Evolutionary conservation across 2,888 invertebrate species (phyloP).

Genomic region (Hydrotaea cyrtoneurina): DNA sequence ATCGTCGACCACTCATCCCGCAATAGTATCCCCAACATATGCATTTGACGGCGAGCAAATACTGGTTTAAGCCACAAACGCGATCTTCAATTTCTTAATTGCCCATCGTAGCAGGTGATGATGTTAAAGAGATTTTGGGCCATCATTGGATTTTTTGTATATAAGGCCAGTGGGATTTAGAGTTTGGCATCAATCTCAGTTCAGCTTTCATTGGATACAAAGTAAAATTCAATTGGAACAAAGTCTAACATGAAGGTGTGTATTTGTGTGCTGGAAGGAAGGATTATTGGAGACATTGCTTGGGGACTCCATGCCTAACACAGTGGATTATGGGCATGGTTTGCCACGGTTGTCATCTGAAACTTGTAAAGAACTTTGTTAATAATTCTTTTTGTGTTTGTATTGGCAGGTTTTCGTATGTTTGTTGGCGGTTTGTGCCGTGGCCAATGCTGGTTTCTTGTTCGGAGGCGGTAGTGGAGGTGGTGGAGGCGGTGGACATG

Average conservation of each 20-base stretch:
- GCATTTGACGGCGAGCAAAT: too few species aligned
- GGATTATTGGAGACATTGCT: neutral
- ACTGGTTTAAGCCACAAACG: too few species aligned
- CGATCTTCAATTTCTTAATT: too few species aligned
- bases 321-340: slow-evolving; percentile 32
- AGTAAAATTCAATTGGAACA: neutral
- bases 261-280: neutral
- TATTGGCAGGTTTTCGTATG: slow-evolving; percentile 63
- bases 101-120: neutral
- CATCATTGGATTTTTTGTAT: neutral
- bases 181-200: slow-evolving; percentile 42
- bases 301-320: slow-evolving; percentile 26
- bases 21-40: too few species aligned
- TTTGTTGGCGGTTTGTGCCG: slow-evolving; percentile 60
- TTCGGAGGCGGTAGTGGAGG: slow-evolving; percentile 33
- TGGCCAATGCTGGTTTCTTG: slow-evolving; percentile 61
- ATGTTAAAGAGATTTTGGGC: too few species aligned
- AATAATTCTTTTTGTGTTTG: neutral
- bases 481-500: slow-evolving; percentile 36
- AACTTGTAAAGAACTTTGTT: too few species aligned
- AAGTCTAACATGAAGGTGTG: slow-evolving; percentile 57
- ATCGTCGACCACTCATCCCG: too few species aligned
- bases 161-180: too few species aligned
- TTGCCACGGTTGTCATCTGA: neutral
- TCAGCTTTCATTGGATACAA: slow-evolving; percentile 22